phyloP scores from a whole-genome alignment of 2,888 invertebrate genomes.

The Sminthurides aquaticus region DNA sequence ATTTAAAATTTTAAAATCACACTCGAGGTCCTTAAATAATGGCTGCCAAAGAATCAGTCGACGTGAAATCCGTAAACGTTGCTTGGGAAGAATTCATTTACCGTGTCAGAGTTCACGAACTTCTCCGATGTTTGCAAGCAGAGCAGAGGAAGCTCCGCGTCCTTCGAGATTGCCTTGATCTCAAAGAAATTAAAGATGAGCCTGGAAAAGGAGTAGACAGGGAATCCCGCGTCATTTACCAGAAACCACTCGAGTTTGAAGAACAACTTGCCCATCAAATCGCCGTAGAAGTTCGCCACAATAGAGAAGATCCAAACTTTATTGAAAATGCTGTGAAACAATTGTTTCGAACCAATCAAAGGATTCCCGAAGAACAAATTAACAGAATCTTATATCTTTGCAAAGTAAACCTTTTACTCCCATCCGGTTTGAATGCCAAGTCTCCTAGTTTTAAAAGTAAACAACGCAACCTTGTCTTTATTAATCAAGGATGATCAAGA shows the following conservation, averaged over 20 bases:
- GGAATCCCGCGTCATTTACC: conserved; percentile 3
- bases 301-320: conserved; percentile 14
- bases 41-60: no score
- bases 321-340: conserved; percentile 8
- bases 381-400: conserved; percentile 36
- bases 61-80: no score
- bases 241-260: conserved; percentile 11
- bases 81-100: conserved; percentile 22
- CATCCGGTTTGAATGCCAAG: no score
- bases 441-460: no score
- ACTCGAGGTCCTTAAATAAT: no score
- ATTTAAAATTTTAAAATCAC: no score
- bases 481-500: conserved; percentile 32
- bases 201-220: not conserved
- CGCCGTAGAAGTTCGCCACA: conserved; percentile 8
- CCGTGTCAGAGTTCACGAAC: conserved; percentile 35
- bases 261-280: not conserved
- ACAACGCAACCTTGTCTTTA: no score
- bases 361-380: conserved; percentile 37
- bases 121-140: conserved; percentile 35
- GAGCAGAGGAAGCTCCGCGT: conserved; percentile 34
- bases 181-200: not conserved
- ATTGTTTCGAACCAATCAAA: conserved; percentile 17
- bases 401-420: conserved; percentile 27
- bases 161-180: conserved; percentile 5